phyloP scores from a whole-genome alignment of 1,140 invertebrate genomes.

The Hermatobates lingyangjiaoensis region DNA sequence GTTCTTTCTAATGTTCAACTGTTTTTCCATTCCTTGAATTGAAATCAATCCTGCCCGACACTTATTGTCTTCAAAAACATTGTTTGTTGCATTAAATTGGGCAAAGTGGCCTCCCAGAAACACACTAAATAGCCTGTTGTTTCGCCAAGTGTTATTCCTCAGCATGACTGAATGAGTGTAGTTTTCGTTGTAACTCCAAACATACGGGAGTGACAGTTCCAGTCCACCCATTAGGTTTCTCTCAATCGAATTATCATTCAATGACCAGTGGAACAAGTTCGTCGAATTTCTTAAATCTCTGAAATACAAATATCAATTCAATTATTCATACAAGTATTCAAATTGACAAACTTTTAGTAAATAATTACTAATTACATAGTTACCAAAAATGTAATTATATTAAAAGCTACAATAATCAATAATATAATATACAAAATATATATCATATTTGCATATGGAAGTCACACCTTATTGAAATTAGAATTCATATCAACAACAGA shows the following conservation, averaged over 20 bases:
- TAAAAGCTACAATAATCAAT: no score
- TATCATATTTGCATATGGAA: no score
- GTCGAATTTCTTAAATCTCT: slow-evolving; percentile 78
- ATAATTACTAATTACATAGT: no score
- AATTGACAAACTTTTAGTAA: no score
- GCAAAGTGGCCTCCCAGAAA: slow-evolving; percentile 83
- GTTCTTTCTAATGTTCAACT: slow-evolving; percentile 55
- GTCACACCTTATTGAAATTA: no score
- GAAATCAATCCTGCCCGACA: slow-evolving; percentile 67
- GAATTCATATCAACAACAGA: no score
- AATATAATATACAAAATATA: no score
- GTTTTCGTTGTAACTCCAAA: slow-evolving; percentile 89
- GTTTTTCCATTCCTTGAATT: slow-evolving; percentile 92
- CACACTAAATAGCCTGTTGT: slow-evolving; percentile 71
- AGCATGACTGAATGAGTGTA: slow-evolving; percentile 77
- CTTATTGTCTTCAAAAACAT: slow-evolving; percentile 66
- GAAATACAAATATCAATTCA: slow-evolving; percentile 4
- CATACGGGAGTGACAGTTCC: slow-evolving; percentile 69
- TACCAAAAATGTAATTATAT: no score
- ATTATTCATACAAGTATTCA: no score
- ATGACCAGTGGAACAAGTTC: slow-evolving; percentile 82
- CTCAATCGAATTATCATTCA: slow-evolving; percentile 74
- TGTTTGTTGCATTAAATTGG: slow-evolving; percentile 59
- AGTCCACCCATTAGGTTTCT: slow-evolving; percentile 68
- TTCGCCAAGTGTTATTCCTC: slow-evolving; percentile 65